Conservation (phyloP, 2,797 vertebrate species). For the Sebastes cheni region DNA sequence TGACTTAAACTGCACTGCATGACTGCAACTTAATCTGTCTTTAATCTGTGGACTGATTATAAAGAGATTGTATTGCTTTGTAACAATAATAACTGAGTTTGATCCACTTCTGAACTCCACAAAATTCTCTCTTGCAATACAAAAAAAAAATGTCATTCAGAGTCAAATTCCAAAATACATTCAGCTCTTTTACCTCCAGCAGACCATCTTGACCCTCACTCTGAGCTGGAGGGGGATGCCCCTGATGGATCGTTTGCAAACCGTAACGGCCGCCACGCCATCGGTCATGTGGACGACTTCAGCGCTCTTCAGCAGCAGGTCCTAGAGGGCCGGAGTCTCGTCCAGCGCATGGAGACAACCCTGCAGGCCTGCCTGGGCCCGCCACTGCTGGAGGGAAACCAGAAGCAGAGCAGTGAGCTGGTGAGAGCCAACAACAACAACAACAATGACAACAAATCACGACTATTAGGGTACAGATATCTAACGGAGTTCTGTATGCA, state of each 20-base stretch:
- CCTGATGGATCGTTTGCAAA: constrained; percentile 79
- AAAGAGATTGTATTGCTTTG: background rate
- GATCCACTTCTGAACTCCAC: background rate
- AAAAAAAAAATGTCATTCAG: background rate
- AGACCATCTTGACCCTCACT: constrained; percentile 80
- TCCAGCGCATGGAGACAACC: constrained; percentile 83
- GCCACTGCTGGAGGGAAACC: constrained; percentile 63
- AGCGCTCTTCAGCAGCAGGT: constrained; percentile 89
- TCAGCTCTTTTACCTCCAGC: background rate
- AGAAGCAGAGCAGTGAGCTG: constrained; percentile 72
- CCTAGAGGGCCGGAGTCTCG: constrained; percentile 84
- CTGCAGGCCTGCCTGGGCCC: constrained; percentile 71
- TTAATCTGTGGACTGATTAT: background rate
- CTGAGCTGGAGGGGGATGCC: constrained; percentile 83
- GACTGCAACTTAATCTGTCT: constrained; percentile 19
- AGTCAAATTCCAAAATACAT: background rate
- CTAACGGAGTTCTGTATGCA: constrained; percentile 57
- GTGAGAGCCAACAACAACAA: constrained; percentile 69
- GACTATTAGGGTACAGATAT: background rate
- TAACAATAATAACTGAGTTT: constrained; percentile 6
- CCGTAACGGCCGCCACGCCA: constrained; percentile 84
- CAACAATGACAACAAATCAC: background rate
- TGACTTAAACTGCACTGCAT: constrained; percentile 67
- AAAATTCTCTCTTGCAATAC: background rate
- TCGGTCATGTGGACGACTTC: constrained; percentile 89